These are phyloP conservation scores for Aptenodytes forsteri DNA, from an alignment of 2,113 vertebrate genomes.

Conservation along the genomic window DNA sequence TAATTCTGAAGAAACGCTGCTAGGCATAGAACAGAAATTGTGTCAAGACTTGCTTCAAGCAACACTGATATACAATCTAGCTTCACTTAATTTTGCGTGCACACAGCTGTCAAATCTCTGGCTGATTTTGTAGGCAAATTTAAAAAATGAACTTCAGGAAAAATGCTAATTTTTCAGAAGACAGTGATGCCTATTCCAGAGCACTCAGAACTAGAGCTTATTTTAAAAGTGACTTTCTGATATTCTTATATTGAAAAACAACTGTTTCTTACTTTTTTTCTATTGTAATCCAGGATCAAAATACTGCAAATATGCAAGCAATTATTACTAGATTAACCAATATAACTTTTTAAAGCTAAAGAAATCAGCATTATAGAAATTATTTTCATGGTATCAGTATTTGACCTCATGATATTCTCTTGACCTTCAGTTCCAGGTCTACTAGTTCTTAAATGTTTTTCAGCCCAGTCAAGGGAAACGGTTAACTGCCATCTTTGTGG, in stretches of 20 bases:
- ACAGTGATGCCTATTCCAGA: background rate
- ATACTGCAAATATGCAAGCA: background rate
- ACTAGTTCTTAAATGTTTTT: background rate
- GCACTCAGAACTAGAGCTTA: background rate
- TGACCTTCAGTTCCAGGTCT: background rate
- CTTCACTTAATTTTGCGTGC: background rate
- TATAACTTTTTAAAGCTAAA: background rate
- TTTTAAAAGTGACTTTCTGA: background rate
- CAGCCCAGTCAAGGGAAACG: background rate
- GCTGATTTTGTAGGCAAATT: background rate
- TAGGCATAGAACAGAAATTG: background rate
- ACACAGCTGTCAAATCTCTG: background rate
- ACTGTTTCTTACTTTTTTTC: background rate
- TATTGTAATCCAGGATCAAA: background rate
- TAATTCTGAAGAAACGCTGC: background rate
- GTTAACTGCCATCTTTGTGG: background rate
- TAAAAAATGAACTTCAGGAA: background rate
- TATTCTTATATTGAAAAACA: background rate
- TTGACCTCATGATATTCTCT: background rate
- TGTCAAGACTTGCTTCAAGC: background rate
- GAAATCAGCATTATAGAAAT: background rate
- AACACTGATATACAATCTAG: background rate
- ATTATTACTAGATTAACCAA: background rate
- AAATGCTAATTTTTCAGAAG: background rate
- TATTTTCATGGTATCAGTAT: background rate